phyloP scores from a whole-genome alignment of 2,113 vertebrate species.

The human (Homo sapiens) region GRCh38 chr11:105911001-105911500 shows the following conservation, averaged over 20 bases:
- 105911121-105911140: slow-evolving; percentile 68
- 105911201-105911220: slow-evolving; percentile 62
- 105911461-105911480: slow-evolving; percentile 64
- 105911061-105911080: slow-evolving; percentile 59
- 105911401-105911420: slow-evolving; percentile 78
- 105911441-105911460: slow-evolving; percentile 61
- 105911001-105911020: slow-evolving; percentile 62
- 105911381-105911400: slow-evolving; percentile 80
- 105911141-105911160: slow-evolving; percentile 55
- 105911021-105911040: slow-evolving; percentile 63
- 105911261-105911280: slow-evolving; percentile 48
- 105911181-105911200: slow-evolving; percentile 51
- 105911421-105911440: slow-evolving; percentile 76
- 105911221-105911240: slow-evolving; percentile 56
- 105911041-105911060: slow-evolving; percentile 65
- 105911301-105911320: slow-evolving; percentile 61
- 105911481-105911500: slow-evolving; percentile 61
- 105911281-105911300: slow-evolving; percentile 73
- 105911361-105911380: slow-evolving; percentile 81
- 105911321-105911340: slow-evolving; percentile 75
- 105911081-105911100: slow-evolving; percentile 37
- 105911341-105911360: slow-evolving; percentile 81
- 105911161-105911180: slow-evolving; percentile 22
- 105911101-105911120: slow-evolving; percentile 46
- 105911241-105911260: slow-evolving; percentile 52